Conservation (phyloP, 2,797 vertebrate species). For the Trachurus trachurus region DNA sequence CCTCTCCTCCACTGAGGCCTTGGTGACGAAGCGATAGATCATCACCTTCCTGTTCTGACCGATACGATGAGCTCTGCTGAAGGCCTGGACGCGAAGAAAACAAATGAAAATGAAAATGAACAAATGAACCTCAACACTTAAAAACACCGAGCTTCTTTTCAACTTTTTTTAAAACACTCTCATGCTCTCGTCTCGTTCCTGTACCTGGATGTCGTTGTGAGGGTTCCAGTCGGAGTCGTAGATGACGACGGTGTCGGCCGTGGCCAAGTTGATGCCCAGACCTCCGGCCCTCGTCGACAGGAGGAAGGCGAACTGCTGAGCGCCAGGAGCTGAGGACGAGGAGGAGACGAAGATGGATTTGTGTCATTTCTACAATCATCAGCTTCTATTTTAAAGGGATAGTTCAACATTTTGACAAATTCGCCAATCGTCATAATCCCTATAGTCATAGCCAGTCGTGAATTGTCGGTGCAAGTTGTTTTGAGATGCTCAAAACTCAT, state of each 20-base stretch:
- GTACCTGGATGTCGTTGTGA: constrained; percentile 99
- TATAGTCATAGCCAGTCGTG: no score
- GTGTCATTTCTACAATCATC: no score
- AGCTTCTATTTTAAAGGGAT: no score
- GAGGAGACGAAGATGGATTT: neutral
- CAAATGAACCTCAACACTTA: no score
- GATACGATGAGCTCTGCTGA: constrained; percentile 98
- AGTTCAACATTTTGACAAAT: no score
- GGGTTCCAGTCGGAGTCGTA: constrained; percentile 99
- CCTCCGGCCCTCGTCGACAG: constrained; percentile 97
- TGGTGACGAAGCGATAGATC: constrained; percentile 99
- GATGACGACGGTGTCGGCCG: constrained; percentile 98
- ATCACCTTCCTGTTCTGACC: constrained; percentile 99
- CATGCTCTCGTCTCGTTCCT: constrained; percentile 80
- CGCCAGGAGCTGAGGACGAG: constrained; percentile 91
- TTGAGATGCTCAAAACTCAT: no score
- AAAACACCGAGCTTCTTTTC: no score
- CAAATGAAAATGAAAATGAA: neutral
- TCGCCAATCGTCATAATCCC: no score
- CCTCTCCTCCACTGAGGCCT: constrained; percentile 97
- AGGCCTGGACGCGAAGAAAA: constrained; percentile 85
- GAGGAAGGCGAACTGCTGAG: constrained; percentile 97
- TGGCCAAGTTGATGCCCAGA: constrained; percentile 98
- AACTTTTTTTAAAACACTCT: no score
- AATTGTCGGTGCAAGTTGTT: no score